phyloP scores from a whole-genome alignment of 2,888 invertebrate species.

The Psococerastis gibbosa region DNA sequence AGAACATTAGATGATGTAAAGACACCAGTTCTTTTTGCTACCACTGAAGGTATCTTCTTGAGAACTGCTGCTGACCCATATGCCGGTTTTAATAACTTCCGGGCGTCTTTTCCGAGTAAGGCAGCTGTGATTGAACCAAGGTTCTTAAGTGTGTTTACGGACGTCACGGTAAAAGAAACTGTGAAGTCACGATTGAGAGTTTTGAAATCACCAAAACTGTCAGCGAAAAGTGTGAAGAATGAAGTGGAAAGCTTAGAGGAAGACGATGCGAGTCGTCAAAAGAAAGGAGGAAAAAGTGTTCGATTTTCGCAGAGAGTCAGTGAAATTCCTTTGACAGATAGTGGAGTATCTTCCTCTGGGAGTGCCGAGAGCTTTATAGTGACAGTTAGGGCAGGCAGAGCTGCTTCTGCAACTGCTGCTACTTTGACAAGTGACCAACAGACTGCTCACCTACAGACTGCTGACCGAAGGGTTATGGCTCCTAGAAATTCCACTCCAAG shows the following conservation, averaged over 20 bases:
- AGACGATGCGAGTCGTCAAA: too few species aligned
- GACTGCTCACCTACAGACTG: too few species aligned
- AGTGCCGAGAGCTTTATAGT: neutral
- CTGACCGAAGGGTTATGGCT: too few species aligned
- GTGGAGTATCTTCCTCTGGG: neutral
- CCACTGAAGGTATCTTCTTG: neutral
- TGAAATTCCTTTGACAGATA: neutral
- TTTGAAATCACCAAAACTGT: too few species aligned
- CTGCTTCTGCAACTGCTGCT: too few species aligned
- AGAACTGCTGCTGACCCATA: neutral
- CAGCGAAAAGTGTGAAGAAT: too few species aligned
- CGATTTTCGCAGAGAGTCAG: conserved; percentile 4
- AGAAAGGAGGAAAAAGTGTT: conserved; percentile 4
- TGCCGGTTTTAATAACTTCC: neutral
- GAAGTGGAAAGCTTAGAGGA: too few species aligned
- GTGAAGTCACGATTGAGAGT: too few species aligned
- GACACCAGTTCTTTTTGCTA: conserved; percentile 5
- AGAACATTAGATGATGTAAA: neutral
- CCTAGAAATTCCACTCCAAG: too few species aligned
- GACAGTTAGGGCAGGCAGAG: neutral
- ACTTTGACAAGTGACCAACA: too few species aligned
- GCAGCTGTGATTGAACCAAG: neutral
- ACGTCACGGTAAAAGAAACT: too few species aligned
- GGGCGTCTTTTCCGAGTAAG: neutral
- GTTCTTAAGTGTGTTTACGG: neutral